Base-by-base conservation (phyloP, 2,888 invertebrate genomes). In the Drepanosiphum platanoidis region DNA sequence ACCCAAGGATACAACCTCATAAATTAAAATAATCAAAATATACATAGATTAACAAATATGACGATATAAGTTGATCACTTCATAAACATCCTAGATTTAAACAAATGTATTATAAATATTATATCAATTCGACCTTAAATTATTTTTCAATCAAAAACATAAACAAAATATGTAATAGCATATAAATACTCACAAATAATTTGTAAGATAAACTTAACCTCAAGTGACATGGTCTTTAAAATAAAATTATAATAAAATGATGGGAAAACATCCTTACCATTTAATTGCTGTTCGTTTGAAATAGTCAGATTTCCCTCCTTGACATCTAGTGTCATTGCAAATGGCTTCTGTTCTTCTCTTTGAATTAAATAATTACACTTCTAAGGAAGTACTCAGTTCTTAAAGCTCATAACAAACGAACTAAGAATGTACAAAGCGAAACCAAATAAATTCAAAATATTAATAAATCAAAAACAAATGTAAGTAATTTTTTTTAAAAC, bases 301-400 rank as follows among this genome's bases (percentile, higher is more conserved):
- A 30, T 84, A n/a, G 46, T 77, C 39, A 84, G 58, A 77, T 52
- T 77, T 75, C 52, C 84, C 52, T 84, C 84, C 46, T 84, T 84
- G 75, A 84, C 77, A 77, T 77, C 84, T 39, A 77, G 70, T 70
- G 84, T 84, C 84, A 84, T 84, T 84, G 84, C 39, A 70, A 84
- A 84, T 84, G 68, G 84, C 68, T 84, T 58, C 68, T 66, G n/a
- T 30, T 68, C 4, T 84, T 39, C n/a, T 36, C 36, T 84, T 36
- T 36, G n/a, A 74, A 36, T 46, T 36, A 83, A 42, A 75, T 74
- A 64, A 66, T n/a, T 83, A 61, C 46, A 36, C 75, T 7, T 27
- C 66, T 8, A 11, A 30, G 52, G 8, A 68, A 77, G 32, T 70
- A n/a, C 81, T 34, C 8, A 30, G 13, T 22, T 70, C 3, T 66